Conservation (phyloP, 1,140 invertebrate genomes). For the Bombus impatiens region DNA sequence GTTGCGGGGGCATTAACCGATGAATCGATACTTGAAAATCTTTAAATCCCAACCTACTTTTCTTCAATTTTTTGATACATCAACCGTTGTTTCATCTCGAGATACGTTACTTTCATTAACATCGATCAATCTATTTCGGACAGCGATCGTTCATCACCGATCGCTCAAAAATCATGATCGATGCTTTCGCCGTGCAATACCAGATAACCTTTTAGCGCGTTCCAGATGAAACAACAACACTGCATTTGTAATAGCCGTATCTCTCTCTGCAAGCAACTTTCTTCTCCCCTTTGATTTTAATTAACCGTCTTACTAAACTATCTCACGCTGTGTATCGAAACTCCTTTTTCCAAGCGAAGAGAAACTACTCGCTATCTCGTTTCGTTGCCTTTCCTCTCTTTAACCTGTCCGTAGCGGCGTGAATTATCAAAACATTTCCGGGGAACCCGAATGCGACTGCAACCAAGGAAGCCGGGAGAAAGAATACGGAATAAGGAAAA, state of each 20-base stretch:
- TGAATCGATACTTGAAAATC: neutral
- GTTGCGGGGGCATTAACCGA: too few relatives aligned
- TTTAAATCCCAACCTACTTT: neutral
- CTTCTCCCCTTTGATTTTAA: slow-evolving; percentile 28
- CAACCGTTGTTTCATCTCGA: neutral
- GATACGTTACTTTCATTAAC: neutral
- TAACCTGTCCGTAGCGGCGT: neutral
- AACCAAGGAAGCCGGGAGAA: too few relatives aligned
- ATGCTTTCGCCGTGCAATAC: neutral
- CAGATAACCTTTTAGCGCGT: neutral
- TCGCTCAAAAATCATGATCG: slow-evolving; percentile 1
- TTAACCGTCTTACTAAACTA: slow-evolving; percentile 7
- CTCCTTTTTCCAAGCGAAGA: neutral
- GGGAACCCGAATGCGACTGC: neutral
- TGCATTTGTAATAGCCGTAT: slow-evolving; percentile 13
- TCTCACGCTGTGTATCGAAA: neutral
- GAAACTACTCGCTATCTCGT: neutral
- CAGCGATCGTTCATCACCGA: neutral
- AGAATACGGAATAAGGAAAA: neutral
- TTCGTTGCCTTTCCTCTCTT: too few relatives aligned
- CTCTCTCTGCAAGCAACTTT: neutral
- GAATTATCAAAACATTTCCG: slow-evolving; percentile 12
- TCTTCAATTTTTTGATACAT: neutral
- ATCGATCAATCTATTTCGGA: neutral
- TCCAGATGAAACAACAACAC: slow-evolving; percentile 20